Percentiles rank a stretch among this genome's conserved stretches.
Evolutionary conservation across 2,888 invertebrate species (phyloP).

Genomic region (Tetragonula carbonaria): DNA sequence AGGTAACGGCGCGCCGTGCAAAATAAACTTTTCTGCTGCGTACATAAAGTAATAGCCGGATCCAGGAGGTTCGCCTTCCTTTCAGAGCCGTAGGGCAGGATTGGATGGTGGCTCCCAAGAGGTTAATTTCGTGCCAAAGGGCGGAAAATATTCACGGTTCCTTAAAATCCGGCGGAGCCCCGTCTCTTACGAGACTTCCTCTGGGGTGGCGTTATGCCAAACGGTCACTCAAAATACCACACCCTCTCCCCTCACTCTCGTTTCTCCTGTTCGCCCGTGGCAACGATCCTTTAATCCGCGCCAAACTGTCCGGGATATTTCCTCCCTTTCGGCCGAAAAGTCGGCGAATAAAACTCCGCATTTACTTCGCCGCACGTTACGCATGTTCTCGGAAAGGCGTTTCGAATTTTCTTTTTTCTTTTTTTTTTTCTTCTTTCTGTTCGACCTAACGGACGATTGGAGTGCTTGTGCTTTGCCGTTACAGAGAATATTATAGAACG

Average conservation of each 20-base stretch:
- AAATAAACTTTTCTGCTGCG: slow-evolving; percentile 73
- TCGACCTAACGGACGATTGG: slow-evolving; percentile 1
- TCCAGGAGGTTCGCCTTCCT: slow-evolving; percentile 54
- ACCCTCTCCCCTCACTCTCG: slow-evolving; percentile 58
- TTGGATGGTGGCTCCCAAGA: slow-evolving; percentile 77
- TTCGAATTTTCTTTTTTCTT: background rate
- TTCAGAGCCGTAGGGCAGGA: slow-evolving; percentile 56
- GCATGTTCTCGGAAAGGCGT: too few relatives aligned
- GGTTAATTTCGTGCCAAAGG: slow-evolving; percentile 80
- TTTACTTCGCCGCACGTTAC: background rate
- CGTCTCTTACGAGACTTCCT: slow-evolving; percentile 74
- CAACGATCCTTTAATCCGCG: slow-evolving; percentile 72
- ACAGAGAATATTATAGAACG: background rate
- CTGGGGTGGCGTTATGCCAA: slow-evolving; percentile 80
- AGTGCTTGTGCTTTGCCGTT: background rate
- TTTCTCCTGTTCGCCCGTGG: slow-evolving; percentile 61
- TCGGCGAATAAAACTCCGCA: slow-evolving; percentile 33
- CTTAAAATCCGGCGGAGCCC: slow-evolving; percentile 80
- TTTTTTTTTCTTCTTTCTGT: background rate
- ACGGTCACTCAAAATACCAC: slow-evolving; percentile 81
- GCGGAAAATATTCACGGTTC: slow-evolving; percentile 82
- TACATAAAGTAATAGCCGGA: slow-evolving; percentile 71
- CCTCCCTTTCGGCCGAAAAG: slow-evolving; percentile 14
- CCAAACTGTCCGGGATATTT: slow-evolving; percentile 63
- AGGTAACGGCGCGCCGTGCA: slow-evolving; percentile 58